Evolutionary conservation across 2,888 invertebrate species (phyloP), one percentile per base, ranked within the genome.

Genomic region (Harpagoxenus sublaevis): DNA sequence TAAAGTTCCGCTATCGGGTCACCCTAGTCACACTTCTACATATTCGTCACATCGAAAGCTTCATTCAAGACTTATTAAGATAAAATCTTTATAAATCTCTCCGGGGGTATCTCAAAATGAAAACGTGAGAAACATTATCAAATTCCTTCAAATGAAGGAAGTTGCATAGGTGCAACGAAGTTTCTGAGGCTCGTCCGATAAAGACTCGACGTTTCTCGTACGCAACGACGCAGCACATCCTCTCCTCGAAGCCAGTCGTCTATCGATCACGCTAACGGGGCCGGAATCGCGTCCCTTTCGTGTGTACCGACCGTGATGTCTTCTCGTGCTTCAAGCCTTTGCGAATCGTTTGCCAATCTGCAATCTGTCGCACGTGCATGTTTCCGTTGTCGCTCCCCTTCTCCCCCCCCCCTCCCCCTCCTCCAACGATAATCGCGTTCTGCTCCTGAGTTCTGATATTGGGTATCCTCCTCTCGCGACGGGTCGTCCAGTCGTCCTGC

Each of bases 221-320:
- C 9, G 39, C 39, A 9, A 9, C 15, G 39, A 39, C 39, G 28
- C 39, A 12, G 8, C 23, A 35, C 48, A 18, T 35, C 48, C 15
- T 39, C 53, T 71, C 53, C 18, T 48, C 28, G 39, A 62, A 68
- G 18, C 48, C 48, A 39, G 42, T 28, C 55, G 53, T 31, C 51
- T 82, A 83, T 86, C 88, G 86, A 83, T 89, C 86, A 62, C 65
- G 77, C 79, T 89, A 87, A 84, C 88, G 78, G 77, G 57, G 78
- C 8, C 23, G 48, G 65, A 79, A 31, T 57, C 71, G 73, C 31
- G 65, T 83, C 63, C 39, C 82, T 82, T 66, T 74, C 45, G 10
- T 62, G 81, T 28, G 51, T n/a, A 51, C 75, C 60, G 75, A 73
- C 48, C 57, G 15, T 83, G 70, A 71, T 70, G n/a, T 53, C 45